Conservation (phyloP, 2,888 invertebrate species). For the Xiphydria camelus region DNA sequence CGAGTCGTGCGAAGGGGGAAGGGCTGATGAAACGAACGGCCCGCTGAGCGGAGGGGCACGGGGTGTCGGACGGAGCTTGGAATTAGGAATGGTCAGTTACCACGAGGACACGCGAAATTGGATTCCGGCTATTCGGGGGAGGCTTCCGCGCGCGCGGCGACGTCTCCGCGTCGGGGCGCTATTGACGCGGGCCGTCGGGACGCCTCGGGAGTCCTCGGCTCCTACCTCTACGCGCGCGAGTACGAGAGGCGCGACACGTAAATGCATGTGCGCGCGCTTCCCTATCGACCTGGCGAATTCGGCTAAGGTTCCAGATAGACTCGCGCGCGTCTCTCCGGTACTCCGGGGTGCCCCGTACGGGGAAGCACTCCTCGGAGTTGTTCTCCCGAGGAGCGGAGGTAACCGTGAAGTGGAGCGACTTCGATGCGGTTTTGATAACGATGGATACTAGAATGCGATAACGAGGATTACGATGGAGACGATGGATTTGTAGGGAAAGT, state of each 20-base stretch:
- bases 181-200: slow-evolving; percentile 34
- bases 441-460: too few species aligned
- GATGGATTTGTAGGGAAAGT: too few species aligned
- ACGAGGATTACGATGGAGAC: too few species aligned
- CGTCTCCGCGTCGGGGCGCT: slow-evolving; percentile 22
- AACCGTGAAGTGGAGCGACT: too few species aligned
- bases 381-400: too few species aligned
- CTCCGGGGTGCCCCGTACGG: not conserved
- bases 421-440: too few species aligned
- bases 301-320: not conserved
- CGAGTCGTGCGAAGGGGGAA: too few species aligned
- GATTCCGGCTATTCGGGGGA: slow-evolving; percentile 17
- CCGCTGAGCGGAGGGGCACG: too few species aligned
- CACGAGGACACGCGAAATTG: slow-evolving; percentile 19
- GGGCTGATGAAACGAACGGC: too few species aligned
- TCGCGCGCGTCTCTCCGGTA: not conserved
- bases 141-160: slow-evolving; percentile 26
- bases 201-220: slow-evolving; percentile 22
- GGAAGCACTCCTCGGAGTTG: not conserved
- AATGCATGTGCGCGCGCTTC: not conserved
- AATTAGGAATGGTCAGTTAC: slow-evolving; percentile 42
- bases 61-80: slow-evolving; percentile 18
- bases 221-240: not conserved
- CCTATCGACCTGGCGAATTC: not conserved
- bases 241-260: not conserved